Percentiles rank a stretch among this genome's conserved stretches.
phyloP scores from a whole-genome alignment of 1,140 invertebrate species.

The Tetragonula clypearis region DNA sequence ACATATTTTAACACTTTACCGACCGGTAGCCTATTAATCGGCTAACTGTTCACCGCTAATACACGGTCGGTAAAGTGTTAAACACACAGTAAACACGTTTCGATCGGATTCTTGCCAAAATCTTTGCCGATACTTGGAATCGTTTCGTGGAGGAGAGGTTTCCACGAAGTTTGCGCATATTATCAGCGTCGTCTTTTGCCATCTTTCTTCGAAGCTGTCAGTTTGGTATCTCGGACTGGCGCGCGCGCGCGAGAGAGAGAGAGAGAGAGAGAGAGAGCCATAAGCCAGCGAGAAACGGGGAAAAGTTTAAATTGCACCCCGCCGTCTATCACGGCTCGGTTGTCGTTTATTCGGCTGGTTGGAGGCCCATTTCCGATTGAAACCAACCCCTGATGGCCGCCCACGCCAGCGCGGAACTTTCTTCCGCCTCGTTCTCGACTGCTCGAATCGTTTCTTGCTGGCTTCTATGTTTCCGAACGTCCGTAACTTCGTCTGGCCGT shows the following conservation, averaged over 20 bases:
- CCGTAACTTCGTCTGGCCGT: neutral
- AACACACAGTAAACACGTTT: neutral
- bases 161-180: neutral
- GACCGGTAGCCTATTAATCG: too few relatives aligned
- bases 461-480: neutral
- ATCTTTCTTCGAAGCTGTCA: neutral
- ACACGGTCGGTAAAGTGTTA: too few relatives aligned
- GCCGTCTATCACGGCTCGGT: conserved; percentile 47
- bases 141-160: neutral
- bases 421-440: neutral
- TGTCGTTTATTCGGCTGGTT: conserved; percentile 65
- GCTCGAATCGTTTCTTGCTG: neutral
- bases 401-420: conserved; percentile 51
- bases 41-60: too few relatives aligned
- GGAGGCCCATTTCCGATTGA: conserved; percentile 70
- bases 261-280: conserved; percentile 16
- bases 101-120: neutral
- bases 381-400: conserved; percentile 59
- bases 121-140: neutral
- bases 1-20: too few relatives aligned
- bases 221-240: neutral
- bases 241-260: neutral
- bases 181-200: neutral
- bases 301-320: conserved; percentile 66
- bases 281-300: conserved; percentile 50